Evolutionary conservation across 2,113 vertebrate species (phyloP), one percentile per base, ranked within the genome.

Genomic region (Semicossyphus pulcher): DNA sequence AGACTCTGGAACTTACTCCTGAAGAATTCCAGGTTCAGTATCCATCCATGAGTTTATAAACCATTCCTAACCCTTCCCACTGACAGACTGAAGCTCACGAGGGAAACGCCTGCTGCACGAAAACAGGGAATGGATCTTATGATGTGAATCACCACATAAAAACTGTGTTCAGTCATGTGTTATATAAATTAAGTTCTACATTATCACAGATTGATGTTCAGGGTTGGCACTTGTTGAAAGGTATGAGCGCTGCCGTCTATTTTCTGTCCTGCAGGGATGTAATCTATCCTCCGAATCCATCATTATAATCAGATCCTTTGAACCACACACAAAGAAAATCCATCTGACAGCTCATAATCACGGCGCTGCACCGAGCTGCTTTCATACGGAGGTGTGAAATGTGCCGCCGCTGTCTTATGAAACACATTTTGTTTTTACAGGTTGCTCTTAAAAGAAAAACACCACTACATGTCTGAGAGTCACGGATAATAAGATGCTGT

Each of bases 231-330:
- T 31, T 48, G 34, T 25, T 75, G 48, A 21, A 20, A 25, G 57
- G n/a, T 47, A 25, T 28, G 39, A 68, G 54, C 0, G 0, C 21
- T 42, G 48, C 31, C 48, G 65, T 61, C 47, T 37, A 31, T 57
- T 60, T 31, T 45, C 3, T 32, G 42, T 42, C 36, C 1, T 21
- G 18, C 11, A 23, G 32, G n/a, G 41, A 37, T 60, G 56, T 59
- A 66, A 80, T 64, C 37, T 32, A 25, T 15, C 10, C 32, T 16
- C 11, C 1, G 45, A 48, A 74, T 78, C 60, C 60, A 62, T 69
- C 62, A 84, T 83, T 83, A 76, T 66, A 79, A 87, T 87, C 81
- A 86, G 67, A 83, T 52, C 73, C 66, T 78, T 68, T 87, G 80
- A 88, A 44, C 79, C 45, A 16, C 28, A 56, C 47, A 88, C 61